Evolutionary conservation across 2,113 vertebrate genomes (phyloP), one percentile per base, ranked within the genome.

Genomic region (Urocitellus parryii): DNA sequence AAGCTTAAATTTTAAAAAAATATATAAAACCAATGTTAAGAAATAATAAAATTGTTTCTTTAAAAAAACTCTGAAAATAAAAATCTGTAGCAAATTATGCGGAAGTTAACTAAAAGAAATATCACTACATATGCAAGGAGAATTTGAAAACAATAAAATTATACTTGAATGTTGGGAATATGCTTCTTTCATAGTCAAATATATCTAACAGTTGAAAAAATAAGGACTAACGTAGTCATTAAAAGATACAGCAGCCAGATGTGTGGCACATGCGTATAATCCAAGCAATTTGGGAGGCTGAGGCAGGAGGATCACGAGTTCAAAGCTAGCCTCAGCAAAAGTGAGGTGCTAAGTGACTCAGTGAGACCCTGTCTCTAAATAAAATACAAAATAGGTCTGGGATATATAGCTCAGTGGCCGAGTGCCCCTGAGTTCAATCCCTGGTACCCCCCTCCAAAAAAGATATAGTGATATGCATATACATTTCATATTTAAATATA

Each of bases 121-220:
- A 56, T 42, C 48, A 76, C 82, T 77, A 25, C 2, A 56, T 58
- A 77, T 45, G 3, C 22, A 1, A 53, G 29, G 51, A 61, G 51
- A 78, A 85, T 39, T 67, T 80, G 25, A 73, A 86, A 91, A 86
- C 2, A 65, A 79, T 73, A 56, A 22, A 80, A 24, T 86, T 91
- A 29, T 29, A n/a, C 74, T 80, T 91, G 2, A 74, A 80, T 20
- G 53, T 65, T 45, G 42, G 18, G 78, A 61, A 61, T 80, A 29
- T 73, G 20, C 17, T 73, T 79, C n/a, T 72, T 86, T 3, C 14
- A 29, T 56, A 79, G 79, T 73, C 20, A 91, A 86, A 39, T 22
- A 79, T 76, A 68, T 67, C 20, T 83, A 77, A 29, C 48, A 84
- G 34, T 61, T 85, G 20, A 72, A 63, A 94, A 94, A 95, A 37